phyloP scores from a whole-genome alignment of 2,113 vertebrate species.

The Burhinus bistriatus region DNA sequence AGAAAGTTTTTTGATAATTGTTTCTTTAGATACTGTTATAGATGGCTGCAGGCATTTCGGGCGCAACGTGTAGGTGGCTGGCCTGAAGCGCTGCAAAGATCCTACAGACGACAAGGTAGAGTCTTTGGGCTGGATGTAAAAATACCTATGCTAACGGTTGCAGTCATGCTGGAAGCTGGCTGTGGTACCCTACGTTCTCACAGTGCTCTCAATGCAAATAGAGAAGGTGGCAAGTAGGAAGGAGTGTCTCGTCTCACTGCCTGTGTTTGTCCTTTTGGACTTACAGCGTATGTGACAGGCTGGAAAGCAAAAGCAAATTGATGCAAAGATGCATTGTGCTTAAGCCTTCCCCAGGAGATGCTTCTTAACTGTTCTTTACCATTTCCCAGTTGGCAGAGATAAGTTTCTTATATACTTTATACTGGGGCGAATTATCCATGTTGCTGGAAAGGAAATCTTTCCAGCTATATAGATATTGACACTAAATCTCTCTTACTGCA shows the following conservation, averaged over 20 bases:
- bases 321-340: neutral
- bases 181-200: neutral
- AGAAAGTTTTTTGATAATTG: neutral
- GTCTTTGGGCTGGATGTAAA: neutral
- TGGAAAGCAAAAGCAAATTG: neutral
- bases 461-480: neutral
- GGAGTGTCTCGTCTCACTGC: neutral
- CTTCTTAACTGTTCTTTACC: neutral
- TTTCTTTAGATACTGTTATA: neutral
- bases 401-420: neutral
- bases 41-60: neutral
- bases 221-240: neutral
- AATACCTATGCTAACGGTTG: neutral
- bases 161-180: neutral
- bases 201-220: neutral
- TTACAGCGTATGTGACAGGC: neutral
- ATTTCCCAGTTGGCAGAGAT: neutral
- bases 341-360: neutral
- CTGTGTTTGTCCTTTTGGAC: neutral
- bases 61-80: neutral
- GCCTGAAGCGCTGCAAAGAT: neutral
- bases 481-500: neutral
- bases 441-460: neutral
- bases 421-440: neutral
- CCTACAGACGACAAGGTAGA: neutral